A percentile compares a stretch with the other conserved stretches of the same genome.
These are phyloP conservation scores for Hypanus sabinus DNA, from an alignment of 2,113 vertebrate species.

Conservation along the genomic window DNA sequence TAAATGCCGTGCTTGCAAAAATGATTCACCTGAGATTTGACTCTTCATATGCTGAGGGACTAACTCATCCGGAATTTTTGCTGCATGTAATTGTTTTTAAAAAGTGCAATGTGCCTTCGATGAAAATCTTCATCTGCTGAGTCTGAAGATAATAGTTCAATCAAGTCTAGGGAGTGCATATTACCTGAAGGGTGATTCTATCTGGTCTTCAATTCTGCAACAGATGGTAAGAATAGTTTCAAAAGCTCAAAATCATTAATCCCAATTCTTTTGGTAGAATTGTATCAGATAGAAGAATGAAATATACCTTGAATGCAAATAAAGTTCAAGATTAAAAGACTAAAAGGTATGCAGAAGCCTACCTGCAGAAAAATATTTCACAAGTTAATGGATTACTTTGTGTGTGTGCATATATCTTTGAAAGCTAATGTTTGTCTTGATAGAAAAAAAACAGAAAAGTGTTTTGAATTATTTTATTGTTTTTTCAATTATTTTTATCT, in stretches of 20 bases:
- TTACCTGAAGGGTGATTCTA: not conserved
- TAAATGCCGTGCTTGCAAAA: not conserved
- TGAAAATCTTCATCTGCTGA: not conserved
- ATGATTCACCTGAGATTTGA: not conserved
- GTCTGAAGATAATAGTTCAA: constrained; percentile 9
- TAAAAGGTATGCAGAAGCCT: not conserved
- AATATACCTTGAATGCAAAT: not conserved
- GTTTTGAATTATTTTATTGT: too few species aligned
- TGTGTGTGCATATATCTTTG: not conserved
- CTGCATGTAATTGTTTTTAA: not conserved
- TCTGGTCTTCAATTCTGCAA: not conserved
- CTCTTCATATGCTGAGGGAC: not conserved
- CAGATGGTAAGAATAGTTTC: not conserved
- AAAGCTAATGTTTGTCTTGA: not conserved
- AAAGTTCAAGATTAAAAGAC: not conserved
- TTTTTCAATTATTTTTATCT: too few species aligned
- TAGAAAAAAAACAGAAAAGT: not conserved
- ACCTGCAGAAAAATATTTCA: not conserved
- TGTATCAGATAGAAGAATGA: not conserved
- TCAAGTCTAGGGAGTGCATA: not conserved
- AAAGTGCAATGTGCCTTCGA: not conserved
- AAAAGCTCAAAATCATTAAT: not conserved
- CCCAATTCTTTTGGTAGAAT: not conserved
- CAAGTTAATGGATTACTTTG: not conserved
- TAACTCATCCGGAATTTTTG: not conserved